phyloP scores from a whole-genome alignment of 2,888 invertebrate species.

The Dryococelus australis region DNA sequence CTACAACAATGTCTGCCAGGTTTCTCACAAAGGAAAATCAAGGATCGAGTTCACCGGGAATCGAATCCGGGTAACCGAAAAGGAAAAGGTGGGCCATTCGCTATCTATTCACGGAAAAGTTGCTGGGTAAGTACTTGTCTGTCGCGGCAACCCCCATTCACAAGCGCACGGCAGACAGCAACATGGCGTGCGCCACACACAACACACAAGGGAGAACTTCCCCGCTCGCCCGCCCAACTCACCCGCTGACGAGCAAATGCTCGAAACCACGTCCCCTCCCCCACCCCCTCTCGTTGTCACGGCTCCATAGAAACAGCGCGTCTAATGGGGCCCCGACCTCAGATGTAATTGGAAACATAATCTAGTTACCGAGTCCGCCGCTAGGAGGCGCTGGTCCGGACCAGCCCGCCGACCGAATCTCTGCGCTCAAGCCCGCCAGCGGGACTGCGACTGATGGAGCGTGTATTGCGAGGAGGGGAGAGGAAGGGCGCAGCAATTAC shows the following conservation, averaged over 20 bases:
- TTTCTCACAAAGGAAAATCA: no score
- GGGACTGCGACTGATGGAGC: background rate
- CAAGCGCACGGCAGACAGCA: no score
- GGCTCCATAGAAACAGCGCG: background rate
- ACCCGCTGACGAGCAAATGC: background rate
- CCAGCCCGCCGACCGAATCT: background rate
- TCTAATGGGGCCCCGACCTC: conserved; percentile 3
- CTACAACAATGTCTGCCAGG: no score
- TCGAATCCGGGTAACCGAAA: no score
- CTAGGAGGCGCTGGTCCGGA: background rate
- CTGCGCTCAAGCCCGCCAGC: background rate
- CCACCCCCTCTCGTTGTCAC: background rate
- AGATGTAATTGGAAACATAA: conserved; percentile 9
- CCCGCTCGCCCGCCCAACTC: no score
- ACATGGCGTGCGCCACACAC: no score
- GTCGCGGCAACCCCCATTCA: no score
- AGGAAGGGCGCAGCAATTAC: background rate
- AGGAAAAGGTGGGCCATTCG: no score
- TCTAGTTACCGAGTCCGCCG: background rate
- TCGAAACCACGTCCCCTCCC: background rate
- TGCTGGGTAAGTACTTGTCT: no score
- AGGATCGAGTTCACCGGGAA: no score
- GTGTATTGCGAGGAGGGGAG: background rate
- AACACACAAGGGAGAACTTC: no score
- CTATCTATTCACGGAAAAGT: no score